A percentile compares a stretch with the other conserved stretches of the same genome.
Conservation (phyloP, 2,888 invertebrate species). For the Apodemia zela region DNA sequence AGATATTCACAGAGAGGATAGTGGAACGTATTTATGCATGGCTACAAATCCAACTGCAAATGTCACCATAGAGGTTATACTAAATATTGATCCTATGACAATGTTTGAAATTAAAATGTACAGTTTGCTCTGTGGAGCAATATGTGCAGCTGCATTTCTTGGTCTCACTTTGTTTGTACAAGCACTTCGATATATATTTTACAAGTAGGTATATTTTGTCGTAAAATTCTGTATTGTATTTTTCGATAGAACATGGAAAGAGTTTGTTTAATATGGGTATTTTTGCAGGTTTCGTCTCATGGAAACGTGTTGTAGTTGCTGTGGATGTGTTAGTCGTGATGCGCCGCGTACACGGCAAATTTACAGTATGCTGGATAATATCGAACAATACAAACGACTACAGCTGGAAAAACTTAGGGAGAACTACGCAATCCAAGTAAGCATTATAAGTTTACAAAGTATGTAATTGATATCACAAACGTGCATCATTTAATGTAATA, state of each 20-base stretch:
- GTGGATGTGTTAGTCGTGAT: slow-evolving; percentile 84
- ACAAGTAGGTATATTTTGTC: slow-evolving; percentile 79
- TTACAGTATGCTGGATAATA: slow-evolving; percentile 92
- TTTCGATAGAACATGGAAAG: not conserved
- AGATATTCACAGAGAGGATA: slow-evolving; percentile 87
- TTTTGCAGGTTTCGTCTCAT: slow-evolving; percentile 84
- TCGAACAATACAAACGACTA: slow-evolving; percentile 93
- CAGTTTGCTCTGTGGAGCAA: slow-evolving; percentile 90
- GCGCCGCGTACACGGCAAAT: slow-evolving; percentile 91
- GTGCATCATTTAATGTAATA: not conserved
- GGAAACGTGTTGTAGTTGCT: slow-evolving; percentile 89
- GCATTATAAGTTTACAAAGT: slow-evolving; percentile 17
- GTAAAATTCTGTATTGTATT: not conserved
- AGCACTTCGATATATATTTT: slow-evolving; percentile 84
- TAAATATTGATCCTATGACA: slow-evolving; percentile 92
- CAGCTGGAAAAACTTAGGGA: slow-evolving; percentile 93
- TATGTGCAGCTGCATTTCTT: slow-evolving; percentile 89
- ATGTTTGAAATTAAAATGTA: slow-evolving; percentile 91
- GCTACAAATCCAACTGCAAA: slow-evolving; percentile 92
- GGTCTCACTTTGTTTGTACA: slow-evolving; percentile 89
- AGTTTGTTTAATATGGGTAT: not conserved
- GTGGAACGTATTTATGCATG: slow-evolving; percentile 91
- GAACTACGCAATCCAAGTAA: slow-evolving; percentile 94
- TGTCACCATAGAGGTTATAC: slow-evolving; percentile 85
- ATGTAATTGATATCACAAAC: not conserved